phyloP scores from a whole-genome alignment of 2,797 vertebrate genomes.

The Lemur catta region DNA sequence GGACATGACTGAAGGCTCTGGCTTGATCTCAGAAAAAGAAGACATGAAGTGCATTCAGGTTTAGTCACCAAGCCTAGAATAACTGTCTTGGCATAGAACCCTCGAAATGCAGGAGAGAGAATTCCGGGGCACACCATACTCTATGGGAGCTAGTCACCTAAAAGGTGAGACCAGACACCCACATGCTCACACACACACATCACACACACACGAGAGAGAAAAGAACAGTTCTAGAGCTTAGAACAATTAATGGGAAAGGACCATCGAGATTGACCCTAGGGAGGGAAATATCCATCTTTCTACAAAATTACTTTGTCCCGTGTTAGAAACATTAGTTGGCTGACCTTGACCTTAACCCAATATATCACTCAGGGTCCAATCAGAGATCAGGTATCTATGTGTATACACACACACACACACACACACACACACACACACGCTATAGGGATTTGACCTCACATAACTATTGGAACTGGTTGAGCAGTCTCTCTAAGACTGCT shows the following conservation, averaged over 20 bases:
- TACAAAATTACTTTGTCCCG: neutral
- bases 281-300: neutral
- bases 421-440: neutral
- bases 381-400: neutral
- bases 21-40: neutral
- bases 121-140: neutral
- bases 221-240: neutral
- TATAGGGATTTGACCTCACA: neutral
- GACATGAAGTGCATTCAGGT: too few relatives aligned
- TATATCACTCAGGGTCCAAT: neutral
- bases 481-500: neutral
- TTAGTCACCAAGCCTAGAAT: neutral
- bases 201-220: neutral
- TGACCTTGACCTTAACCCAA: neutral
- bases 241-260: neutral
- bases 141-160: neutral
- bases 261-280: neutral
- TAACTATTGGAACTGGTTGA: neutral
- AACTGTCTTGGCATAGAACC: neutral
- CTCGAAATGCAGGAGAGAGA: neutral
- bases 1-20: neutral
- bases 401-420: neutral
- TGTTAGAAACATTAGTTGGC: neutral
- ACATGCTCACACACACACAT: too few relatives aligned
- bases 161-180: neutral